Evolutionary conservation across 2,113 vertebrate genomes (phyloP), one percentile per base, ranked within the genome.

Genomic region (Sebastes schlegelii): DNA sequence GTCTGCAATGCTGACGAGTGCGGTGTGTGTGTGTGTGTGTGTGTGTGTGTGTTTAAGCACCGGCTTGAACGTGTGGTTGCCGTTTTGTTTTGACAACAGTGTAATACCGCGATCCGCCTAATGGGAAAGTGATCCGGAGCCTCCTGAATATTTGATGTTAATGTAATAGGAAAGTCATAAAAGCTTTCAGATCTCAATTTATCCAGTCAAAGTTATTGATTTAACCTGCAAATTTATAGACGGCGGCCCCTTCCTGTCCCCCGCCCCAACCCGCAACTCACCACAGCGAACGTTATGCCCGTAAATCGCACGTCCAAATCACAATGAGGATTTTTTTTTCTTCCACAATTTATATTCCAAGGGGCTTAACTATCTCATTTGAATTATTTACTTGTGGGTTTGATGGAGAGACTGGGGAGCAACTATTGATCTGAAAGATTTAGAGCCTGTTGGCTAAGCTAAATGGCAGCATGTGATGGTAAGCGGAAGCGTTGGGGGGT

Each of bases 351-450:
- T 87, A 94, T 89, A 92, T 92, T 91, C 86, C 86, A 84, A 86
- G 57, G 91, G 81, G 87, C 88, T 94, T 92, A 91, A 93, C 90
- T 88, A 71, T 94, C 88, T 93, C 84, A 92, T 94, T 93, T 95
- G 92, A 96, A 95, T 95, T 93, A 95, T 92, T 95, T 95, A 94
- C 92, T 90, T 72, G 79, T 87, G 82, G 79, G 84, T 92, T 92
- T 91, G 93, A 94, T 90, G 79, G 88, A 90, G 89, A 83, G 92
- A 92, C 92, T 77, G 21, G 80, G 89, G 91, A 93, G 79, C 76
- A 83, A 74, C 72, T 91, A 95, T 95, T 91, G 95, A 95, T 94
- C 80, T 79, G 67, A 68, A 78, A 93, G 94, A 93, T 95, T 94
- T 94, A 93, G 84, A 87, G 86, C 82, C 93, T 89, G 92, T 91